Conservation (phyloP, 2,888 invertebrate genomes). For the Xestoiulus laeticollis region DNA sequence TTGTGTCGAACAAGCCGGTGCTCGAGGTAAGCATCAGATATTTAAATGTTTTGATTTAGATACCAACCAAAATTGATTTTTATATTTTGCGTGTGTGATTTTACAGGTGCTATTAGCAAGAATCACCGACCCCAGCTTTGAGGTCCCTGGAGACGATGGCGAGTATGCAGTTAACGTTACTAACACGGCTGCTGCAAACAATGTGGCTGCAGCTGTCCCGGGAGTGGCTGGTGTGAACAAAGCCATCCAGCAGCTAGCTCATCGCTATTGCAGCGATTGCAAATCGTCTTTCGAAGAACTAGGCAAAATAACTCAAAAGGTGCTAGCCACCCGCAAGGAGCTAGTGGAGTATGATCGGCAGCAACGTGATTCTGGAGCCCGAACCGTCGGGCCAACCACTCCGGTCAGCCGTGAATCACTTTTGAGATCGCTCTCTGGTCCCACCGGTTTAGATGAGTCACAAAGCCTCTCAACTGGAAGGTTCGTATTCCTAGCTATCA, state of each 20-base stretch:
- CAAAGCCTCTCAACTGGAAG: conserved; percentile 53
- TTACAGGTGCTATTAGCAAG: conserved; percentile 73
- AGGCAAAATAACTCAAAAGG: conserved; percentile 79
- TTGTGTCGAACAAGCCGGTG: conserved; percentile 79
- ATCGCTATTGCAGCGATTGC: conserved; percentile 94
- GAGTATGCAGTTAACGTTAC: conserved; percentile 63
- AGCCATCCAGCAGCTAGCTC: conserved; percentile 91
- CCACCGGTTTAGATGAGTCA: conserved; percentile 17
- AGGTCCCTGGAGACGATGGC: conserved; percentile 56
- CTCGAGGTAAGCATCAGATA: conserved; percentile 52
- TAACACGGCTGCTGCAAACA: conserved; percentile 65
- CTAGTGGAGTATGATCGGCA: conserved; percentile 87
- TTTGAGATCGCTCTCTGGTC: conserved; percentile 41
- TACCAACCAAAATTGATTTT: not conserved
- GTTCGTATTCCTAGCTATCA: too few relatives aligned
- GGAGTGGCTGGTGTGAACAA: conserved; percentile 75
- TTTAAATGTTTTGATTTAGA: not conserved
- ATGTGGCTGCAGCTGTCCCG: conserved; percentile 67
- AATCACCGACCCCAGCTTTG: conserved; percentile 81
- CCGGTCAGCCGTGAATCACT: conserved; percentile 47
- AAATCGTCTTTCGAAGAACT: conserved; percentile 94
- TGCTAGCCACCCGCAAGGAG: conserved; percentile 89
- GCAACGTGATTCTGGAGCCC: conserved; percentile 58
- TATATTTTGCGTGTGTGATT: not conserved
- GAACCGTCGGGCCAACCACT: conserved; percentile 47